Conservation (phyloP, 1,140 invertebrate genomes). For the Macrobrachium rosenbergii region DNA sequence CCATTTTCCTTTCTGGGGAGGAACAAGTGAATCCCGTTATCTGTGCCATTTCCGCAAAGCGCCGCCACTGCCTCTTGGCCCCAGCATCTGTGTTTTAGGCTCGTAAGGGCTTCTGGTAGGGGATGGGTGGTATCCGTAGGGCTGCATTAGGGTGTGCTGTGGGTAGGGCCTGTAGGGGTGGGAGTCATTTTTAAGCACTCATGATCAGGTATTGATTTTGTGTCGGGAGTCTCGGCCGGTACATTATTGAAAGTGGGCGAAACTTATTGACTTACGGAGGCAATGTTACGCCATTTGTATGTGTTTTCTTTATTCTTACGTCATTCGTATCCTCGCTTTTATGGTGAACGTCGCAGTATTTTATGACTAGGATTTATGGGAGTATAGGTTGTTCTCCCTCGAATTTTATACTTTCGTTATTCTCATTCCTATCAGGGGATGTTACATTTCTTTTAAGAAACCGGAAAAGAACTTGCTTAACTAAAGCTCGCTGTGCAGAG, state of each 20-base stretch:
- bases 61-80: too few relatives aligned
- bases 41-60: too few relatives aligned
- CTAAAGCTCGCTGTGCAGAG: too few relatives aligned
- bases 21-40: too few relatives aligned
- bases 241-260: slow-evolving; percentile 23
- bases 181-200: slow-evolving; percentile 57
- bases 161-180: not conserved
- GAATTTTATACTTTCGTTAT: too few relatives aligned
- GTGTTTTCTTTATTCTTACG: not conserved
- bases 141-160: not conserved
- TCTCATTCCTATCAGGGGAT: too few relatives aligned
- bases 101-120: not conserved
- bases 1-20: too few relatives aligned
- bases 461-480: too few relatives aligned
- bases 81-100: slow-evolving; percentile 1
- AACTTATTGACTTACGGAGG: slow-evolving; percentile 12
- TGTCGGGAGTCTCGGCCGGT: slow-evolving; percentile 32
- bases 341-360: too few relatives aligned
- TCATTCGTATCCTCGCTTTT: slow-evolving; percentile 9
- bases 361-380: too few relatives aligned
- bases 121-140: slow-evolving; percentile 3
- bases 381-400: too few relatives aligned
- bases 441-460: too few relatives aligned
- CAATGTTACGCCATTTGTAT: slow-evolving; percentile 24
- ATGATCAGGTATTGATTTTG: slow-evolving; percentile 63